These are phyloP conservation scores for Myripristis jacobus DNA, from an alignment of 2,797 vertebrate genomes.

Conservation along the genomic window DNA sequence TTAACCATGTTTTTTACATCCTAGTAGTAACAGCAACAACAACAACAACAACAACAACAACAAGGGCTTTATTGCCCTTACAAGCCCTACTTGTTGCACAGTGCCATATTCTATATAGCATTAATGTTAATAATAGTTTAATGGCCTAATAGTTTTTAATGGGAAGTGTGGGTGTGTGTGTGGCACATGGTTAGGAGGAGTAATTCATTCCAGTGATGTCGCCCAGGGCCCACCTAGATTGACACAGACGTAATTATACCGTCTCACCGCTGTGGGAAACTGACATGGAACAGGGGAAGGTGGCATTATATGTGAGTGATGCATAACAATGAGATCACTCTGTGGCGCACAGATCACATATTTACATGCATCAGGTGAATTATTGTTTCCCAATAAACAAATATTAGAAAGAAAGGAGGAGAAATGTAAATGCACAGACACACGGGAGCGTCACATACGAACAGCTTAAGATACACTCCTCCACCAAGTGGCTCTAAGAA, in stretches of 20 bases:
- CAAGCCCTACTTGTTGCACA: constrained; percentile 1
- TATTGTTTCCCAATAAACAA: background rate
- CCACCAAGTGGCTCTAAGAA: too few species aligned
- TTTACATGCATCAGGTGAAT: constrained; percentile 2
- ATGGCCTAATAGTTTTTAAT: constrained; percentile 22
- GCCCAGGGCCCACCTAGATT: constrained; percentile 28
- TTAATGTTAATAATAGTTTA: constrained; percentile 22
- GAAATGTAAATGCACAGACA: background rate
- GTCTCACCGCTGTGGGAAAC: constrained; percentile 44
- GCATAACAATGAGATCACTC: constrained; percentile 48
- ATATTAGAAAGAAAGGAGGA: background rate
- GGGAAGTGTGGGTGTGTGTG: constrained; percentile 14
- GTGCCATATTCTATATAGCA: constrained; percentile 11
- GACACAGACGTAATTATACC: constrained; percentile 52
- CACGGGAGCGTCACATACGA: too few species aligned
- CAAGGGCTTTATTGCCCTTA: background rate
- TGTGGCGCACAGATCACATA: constrained; percentile 8
- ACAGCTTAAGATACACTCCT: too few species aligned
- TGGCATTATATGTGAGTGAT: constrained; percentile 30
- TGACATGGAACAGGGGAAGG: constrained; percentile 35
- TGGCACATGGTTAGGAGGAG: constrained; percentile 19
- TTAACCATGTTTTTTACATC: background rate
- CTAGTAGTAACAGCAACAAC: background rate
- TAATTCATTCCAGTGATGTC: constrained; percentile 50
- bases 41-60: background rate